Base-by-base conservation (phyloP, 2,797 vertebrate genomes). In the Cyclopterus lumpus region DNA sequence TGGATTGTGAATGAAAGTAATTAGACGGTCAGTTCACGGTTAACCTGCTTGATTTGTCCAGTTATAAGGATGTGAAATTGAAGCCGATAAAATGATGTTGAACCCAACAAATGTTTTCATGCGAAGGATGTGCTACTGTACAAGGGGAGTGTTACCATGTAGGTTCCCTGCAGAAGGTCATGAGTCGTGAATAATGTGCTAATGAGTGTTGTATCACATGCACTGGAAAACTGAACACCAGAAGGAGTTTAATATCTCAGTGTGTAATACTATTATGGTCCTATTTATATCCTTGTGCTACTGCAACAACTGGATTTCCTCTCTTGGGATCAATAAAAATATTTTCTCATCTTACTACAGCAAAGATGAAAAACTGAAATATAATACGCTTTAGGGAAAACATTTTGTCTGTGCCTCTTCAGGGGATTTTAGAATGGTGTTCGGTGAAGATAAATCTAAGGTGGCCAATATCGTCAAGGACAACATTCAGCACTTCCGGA, bases 381-480 rank as follows among this genome's bases (percentile, higher is more conserved):
- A 12, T 60, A 26, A 58, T 6, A 44, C 15, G 40, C 18, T 16
- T 20, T 11, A 59, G 16, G 26, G 11, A 57, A 73, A 59, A 49
- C 46, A 49, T 64, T 34, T 48, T 73, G 9, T 57, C 32, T 79
- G 36, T 51, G 38, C 15, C 64, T 79, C 26, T 78, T 28, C 63
- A 99, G 97, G 98, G 34, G 98, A 99, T 93, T 98, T 99, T 88
- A 94, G 98, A 80, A 99, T 99, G 98, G 89, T 99, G 71, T 87
- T 99, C 61, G 98, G 97, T 84, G 98, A 99, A 83, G 97, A 99
- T 87, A 97, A 95, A 91, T 87, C 83, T 5, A 99, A 99, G 84
- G 96, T 99, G 76, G 85, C 93, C 85, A 99, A 99, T 84, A 97
- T 99, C 0, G 97, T 99, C 84, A 96, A 91, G 59, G 96, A 97